Evolutionary conservation across 2,113 vertebrate genomes (phyloP).

Genomic region (Thamnaconus septentrionalis): DNA sequence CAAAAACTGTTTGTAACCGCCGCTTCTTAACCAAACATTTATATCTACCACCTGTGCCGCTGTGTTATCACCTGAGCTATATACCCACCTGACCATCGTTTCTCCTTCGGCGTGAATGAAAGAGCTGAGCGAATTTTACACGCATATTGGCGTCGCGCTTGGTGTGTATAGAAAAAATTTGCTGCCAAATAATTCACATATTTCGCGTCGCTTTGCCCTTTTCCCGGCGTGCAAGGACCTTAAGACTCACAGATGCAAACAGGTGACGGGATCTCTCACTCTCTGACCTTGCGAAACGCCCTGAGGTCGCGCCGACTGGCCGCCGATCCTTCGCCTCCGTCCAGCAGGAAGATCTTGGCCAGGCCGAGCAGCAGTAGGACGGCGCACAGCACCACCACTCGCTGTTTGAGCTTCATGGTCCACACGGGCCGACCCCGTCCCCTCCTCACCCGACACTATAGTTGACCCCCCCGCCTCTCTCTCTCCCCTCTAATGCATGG

Average conservation of each 20-base stretch:
- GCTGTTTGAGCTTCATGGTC: constrained; percentile 98
- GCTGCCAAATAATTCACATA: no score
- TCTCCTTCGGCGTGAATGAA: no score
- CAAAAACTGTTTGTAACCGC: no score
- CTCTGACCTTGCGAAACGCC: constrained; percentile 84
- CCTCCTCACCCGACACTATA: constrained; percentile 33
- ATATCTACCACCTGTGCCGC: no score
- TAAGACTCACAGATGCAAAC: neutral
- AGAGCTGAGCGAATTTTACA: no score
- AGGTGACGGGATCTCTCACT: neutral
- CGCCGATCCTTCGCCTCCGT: constrained; percentile 92
- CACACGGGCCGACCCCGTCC: constrained; percentile 27
- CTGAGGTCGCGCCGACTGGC: constrained; percentile 91
- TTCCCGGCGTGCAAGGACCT: no score
- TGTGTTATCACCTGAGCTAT: no score
- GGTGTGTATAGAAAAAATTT: no score
- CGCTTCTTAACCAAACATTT: no score
- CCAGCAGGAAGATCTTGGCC: constrained; percentile 96
- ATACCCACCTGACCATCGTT: no score
- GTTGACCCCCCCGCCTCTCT: constrained; percentile 28
- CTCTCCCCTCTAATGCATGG: constrained; percentile 71
- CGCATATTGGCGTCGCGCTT: no score
- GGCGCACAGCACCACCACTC: constrained; percentile 90
- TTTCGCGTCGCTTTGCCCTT: no score
- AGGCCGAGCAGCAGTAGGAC: constrained; percentile 96